phyloP scores from a whole-genome alignment of 2,113 vertebrate genomes.

The Phalacrocorax brasilianus region DNA sequence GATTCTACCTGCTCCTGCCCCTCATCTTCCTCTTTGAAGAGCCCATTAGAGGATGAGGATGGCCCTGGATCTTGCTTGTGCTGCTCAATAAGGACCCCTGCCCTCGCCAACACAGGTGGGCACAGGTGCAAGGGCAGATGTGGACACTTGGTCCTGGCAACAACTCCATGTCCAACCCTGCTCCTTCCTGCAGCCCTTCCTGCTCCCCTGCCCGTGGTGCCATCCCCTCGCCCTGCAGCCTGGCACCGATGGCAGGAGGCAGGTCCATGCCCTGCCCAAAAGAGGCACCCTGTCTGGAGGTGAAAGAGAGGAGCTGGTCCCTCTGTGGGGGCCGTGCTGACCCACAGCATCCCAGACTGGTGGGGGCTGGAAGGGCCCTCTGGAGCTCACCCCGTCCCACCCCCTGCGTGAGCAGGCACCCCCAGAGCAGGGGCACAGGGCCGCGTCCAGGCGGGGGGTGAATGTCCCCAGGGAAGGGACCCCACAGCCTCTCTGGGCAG shows the following conservation, averaged over 20 bases:
- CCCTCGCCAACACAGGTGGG: not conserved
- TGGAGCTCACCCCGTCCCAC: too few species aligned
- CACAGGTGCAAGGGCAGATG: not conserved
- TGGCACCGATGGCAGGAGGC: too few species aligned
- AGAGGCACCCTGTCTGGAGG: not conserved
- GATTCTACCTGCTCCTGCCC: not conserved
- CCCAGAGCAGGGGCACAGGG: too few species aligned
- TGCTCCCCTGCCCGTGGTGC: not conserved
- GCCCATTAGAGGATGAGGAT: accelerated
- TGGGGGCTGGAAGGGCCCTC: too few species aligned
- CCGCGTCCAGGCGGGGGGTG: too few species aligned
- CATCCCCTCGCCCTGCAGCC: too few species aligned
- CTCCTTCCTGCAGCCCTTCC: not conserved
- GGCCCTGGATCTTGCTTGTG: accelerated
- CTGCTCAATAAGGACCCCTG: not conserved
- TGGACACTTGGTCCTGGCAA: not conserved
- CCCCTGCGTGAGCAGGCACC: too few species aligned
- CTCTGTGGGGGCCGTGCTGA: not conserved
- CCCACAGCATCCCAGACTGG: too few species aligned
- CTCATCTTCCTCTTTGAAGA: not conserved
- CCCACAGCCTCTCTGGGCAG: too few species aligned
- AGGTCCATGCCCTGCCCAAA: not conserved
- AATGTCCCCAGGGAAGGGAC: too few species aligned
- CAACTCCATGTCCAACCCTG: not conserved
- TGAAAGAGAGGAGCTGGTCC: too few species aligned